Evolutionary conservation across 2,888 invertebrate species (phyloP).

Genomic region (Bruchidius siliquastri): DNA sequence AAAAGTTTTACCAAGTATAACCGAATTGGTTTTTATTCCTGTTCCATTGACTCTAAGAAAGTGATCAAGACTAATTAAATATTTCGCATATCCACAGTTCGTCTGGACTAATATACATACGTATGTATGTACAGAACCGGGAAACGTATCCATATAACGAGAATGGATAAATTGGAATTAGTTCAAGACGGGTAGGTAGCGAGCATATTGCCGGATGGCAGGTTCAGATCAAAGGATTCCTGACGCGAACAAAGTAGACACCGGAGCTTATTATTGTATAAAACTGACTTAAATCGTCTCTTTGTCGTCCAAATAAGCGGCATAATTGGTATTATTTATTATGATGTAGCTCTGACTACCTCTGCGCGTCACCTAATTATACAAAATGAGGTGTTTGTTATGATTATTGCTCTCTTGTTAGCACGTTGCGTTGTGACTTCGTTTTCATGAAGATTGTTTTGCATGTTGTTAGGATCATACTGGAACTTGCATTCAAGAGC

Average conservation of each 20-base stretch:
- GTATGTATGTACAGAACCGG: neutral
- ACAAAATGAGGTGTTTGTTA: neutral
- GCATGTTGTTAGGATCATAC: too few species aligned
- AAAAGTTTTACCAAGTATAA: too few species aligned
- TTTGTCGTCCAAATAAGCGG: conserved; percentile 39
- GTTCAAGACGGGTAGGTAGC: conserved; percentile 36
- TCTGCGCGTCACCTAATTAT: neutral
- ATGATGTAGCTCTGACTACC: conserved; percentile 1
- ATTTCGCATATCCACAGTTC: too few species aligned
- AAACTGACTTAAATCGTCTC: conserved; percentile 15
- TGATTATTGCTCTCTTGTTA: neutral
- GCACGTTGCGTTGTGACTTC: neutral
- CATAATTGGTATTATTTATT: conserved; percentile 41
- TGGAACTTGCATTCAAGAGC: too few species aligned
- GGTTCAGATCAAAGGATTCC: conserved; percentile 41
- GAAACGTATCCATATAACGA: conserved; percentile 5
- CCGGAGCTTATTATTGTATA: conserved; percentile 5
- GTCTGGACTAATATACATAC: neutral
- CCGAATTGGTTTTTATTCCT: too few species aligned
- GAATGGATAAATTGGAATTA: conserved; percentile 44
- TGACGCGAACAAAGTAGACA: conserved; percentile 42
- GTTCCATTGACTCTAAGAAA: too few species aligned
- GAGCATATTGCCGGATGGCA: conserved; percentile 34
- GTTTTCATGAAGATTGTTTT: neutral
- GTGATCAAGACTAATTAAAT: too few species aligned